Evolutionary conservation across 1,140 invertebrate species (phyloP).

Genomic region (Propsilocerus akamusi): DNA sequence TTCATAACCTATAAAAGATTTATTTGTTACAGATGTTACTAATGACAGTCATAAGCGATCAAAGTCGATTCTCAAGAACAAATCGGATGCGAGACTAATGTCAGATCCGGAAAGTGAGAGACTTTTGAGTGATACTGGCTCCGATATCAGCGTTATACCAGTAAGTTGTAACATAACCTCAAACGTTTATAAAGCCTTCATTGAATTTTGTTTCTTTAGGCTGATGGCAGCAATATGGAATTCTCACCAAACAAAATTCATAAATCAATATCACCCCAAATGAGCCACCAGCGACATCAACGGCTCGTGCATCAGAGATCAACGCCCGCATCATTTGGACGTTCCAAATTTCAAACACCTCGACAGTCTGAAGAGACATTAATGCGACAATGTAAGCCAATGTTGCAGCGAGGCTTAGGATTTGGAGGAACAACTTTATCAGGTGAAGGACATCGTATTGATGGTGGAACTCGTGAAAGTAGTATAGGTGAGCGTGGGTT

Average conservation of each 20-base stretch:
- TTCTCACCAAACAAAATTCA: constrained; percentile 27
- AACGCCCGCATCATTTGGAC: constrained; percentile 16
- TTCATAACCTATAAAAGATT: constrained; percentile 6
- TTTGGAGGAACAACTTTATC: background rate
- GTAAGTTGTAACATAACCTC: constrained; percentile 8
- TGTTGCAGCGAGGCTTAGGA: constrained; percentile 12
- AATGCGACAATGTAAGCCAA: constrained; percentile 18
- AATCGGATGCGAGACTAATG: constrained; percentile 33
- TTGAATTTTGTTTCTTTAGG: constrained; percentile 10
- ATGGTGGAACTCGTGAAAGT: constrained; percentile 19
- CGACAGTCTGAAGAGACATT: constrained; percentile 23
- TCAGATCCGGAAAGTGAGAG: constrained; percentile 57
- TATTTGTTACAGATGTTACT: constrained; percentile 9
- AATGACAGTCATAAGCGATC: constrained; percentile 39
- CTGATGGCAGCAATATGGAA: constrained; percentile 23
- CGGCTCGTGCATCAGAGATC: constrained; percentile 23
- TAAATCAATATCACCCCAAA: constrained; percentile 26
- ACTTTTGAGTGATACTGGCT: constrained; percentile 43
- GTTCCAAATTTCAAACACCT: constrained; percentile 21
- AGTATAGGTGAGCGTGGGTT: constrained; percentile 17
- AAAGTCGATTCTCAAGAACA: constrained; percentile 62
- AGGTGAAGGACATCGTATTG: constrained; percentile 13
- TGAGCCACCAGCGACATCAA: constrained; percentile 19
- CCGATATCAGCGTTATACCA: constrained; percentile 28
- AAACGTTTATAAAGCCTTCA: background rate